Conservation (phyloP, 2,888 invertebrate species). For the Gortyna flavago region DNA sequence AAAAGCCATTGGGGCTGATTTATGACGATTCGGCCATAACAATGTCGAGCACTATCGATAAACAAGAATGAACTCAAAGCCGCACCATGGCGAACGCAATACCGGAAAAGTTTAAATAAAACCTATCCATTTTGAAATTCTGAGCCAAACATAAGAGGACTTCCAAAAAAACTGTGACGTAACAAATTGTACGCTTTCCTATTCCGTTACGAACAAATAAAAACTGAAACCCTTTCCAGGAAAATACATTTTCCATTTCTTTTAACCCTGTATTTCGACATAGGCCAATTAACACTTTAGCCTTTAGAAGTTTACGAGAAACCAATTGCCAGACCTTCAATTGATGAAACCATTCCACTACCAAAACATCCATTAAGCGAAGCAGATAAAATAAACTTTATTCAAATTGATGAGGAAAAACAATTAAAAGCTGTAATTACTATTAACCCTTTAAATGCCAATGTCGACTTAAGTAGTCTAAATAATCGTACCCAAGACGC, state of each 20-base stretch:
- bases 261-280: constrained; percentile 35
- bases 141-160: not conserved
- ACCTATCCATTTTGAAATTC: constrained; percentile 4
- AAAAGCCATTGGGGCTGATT: constrained; percentile 8
- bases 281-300: constrained; percentile 54
- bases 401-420: constrained; percentile 59
- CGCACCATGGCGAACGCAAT: not conserved
- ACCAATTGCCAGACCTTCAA: constrained; percentile 50
- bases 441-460: constrained; percentile 66
- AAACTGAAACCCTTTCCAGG: constrained; percentile 34
- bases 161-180: constrained; percentile 27
- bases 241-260: constrained; percentile 44
- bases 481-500: constrained; percentile 64
- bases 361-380: constrained; percentile 59
- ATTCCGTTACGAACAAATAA: constrained; percentile 23
- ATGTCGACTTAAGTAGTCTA: constrained; percentile 56
- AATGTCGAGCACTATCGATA: constrained; percentile 1
- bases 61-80: constrained; percentile 25
- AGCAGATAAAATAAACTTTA: constrained; percentile 57
- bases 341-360: constrained; percentile 55
- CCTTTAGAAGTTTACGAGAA: constrained; percentile 48
- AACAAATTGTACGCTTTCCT: constrained; percentile 26
- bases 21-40: constrained; percentile 4
- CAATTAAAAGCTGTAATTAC: constrained; percentile 64
- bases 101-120: constrained; percentile 4